Percentiles rank a stretch among this genome's conserved stretches.
Evolutionary conservation across 2,113 vertebrate species (phyloP).

Genomic region (Thomomys bottae): DNA sequence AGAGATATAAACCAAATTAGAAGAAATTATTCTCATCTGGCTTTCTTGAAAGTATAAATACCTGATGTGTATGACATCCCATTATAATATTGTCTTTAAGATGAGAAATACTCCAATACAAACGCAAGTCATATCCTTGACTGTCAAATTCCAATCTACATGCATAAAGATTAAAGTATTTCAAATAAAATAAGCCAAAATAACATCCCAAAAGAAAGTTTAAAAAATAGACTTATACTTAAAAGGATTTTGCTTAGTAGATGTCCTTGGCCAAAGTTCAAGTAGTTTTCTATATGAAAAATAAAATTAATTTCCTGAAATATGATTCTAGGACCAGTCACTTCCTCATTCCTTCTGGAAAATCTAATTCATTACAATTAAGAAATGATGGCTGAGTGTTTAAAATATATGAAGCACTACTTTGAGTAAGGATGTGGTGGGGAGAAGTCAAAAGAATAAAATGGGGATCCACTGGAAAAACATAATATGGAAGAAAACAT

Average conservation of each 20-base stretch:
- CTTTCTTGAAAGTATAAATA: slow-evolving; percentile 42
- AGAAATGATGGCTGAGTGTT: not conserved
- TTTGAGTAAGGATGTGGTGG: not conserved
- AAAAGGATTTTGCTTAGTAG: slow-evolving; percentile 37
- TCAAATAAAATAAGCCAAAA: slow-evolving; percentile 18
- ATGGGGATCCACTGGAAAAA: not conserved
- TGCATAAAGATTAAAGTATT: slow-evolving; percentile 9
- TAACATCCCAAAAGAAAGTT: not conserved
- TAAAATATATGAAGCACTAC: not conserved
- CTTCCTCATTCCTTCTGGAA: not conserved
- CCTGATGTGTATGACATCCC: not conserved
- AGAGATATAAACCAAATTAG: slow-evolving; percentile 19
- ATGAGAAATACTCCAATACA: not conserved
- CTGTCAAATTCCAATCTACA: slow-evolving; percentile 18
- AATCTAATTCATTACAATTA: not conserved
- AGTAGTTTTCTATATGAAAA: not conserved
- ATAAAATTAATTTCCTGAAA: not conserved
- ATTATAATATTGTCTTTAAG: slow-evolving; percentile 23
- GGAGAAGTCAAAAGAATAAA: not conserved
- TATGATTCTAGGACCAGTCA: not conserved
- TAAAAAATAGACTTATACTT: not conserved
- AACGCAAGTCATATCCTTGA: slow-evolving; percentile 37
- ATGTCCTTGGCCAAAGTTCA: not conserved
- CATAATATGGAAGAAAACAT: not conserved
- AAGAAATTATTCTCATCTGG: slow-evolving; percentile 12